phyloP scores from a whole-genome alignment of 2,113 vertebrate species.

The Melanocharis versteri region DNA sequence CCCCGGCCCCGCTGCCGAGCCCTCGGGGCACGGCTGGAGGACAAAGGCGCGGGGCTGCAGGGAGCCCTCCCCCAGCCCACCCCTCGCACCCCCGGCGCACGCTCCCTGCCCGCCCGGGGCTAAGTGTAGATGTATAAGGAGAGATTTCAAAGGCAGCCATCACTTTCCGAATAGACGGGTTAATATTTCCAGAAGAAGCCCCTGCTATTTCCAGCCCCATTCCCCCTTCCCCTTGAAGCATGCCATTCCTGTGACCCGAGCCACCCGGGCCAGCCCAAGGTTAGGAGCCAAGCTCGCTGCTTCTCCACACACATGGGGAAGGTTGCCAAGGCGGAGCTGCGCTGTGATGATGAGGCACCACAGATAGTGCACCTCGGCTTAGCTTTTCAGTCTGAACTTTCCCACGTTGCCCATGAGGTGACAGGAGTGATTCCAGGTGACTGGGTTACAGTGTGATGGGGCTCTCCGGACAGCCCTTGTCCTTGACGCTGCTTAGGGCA shows the following conservation, averaged over 20 bases:
- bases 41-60: constrained; percentile 28
- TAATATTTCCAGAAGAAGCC: constrained; percentile 54
- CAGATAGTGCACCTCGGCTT: background rate
- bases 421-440: constrained; percentile 23
- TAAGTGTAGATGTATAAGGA: constrained; percentile 53
- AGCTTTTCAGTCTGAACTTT: background rate
- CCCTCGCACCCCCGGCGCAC: background rate
- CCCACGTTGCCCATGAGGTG: background rate
- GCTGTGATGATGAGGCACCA: background rate
- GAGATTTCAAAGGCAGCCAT: constrained; percentile 61
- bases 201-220: background rate
- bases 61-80: background rate
- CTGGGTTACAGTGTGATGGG: background rate
- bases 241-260: constrained; percentile 67
- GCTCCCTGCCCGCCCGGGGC: background rate
- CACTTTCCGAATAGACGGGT: constrained; percentile 52
- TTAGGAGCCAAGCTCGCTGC: constrained; percentile 36
- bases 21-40: background rate
- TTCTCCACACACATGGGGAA: background rate
- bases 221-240: background rate
- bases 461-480: background rate
- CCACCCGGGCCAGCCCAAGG: constrained; percentile 47
- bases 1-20: background rate
- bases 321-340: background rate
- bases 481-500: background rate